Conservation (phyloP, 2,797 vertebrate species). For the Podarcis siculus region DNA sequence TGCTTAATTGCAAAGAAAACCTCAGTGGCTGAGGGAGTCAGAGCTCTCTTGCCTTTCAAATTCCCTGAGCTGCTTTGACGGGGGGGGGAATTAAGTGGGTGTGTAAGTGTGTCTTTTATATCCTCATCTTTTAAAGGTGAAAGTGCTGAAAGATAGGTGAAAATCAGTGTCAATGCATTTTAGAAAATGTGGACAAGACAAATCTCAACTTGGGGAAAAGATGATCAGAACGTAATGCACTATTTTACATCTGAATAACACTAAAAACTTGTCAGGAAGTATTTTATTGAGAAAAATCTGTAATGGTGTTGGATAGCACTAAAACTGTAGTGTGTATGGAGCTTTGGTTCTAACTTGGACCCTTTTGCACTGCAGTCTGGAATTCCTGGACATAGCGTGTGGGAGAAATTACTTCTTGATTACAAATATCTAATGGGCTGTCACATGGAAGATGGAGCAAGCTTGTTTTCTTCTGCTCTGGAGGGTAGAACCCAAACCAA, state of each 20-base stretch:
- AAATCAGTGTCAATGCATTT: not conserved
- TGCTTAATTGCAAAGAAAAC: slow-evolving; percentile 48
- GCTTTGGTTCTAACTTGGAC: not conserved
- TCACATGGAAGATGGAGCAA: too few relatives aligned
- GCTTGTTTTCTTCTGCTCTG: too few relatives aligned
- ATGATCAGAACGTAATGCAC: not conserved
- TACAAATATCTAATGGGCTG: too few relatives aligned
- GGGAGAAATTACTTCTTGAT: not conserved
- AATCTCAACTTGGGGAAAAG: not conserved
- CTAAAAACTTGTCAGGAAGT: not conserved
- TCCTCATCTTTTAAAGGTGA: not conserved
- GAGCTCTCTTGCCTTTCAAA: slow-evolving; percentile 1
- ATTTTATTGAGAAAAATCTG: not conserved
- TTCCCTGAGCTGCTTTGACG: not conserved
- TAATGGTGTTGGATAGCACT: not conserved
- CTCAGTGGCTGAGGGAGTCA: not conserved
- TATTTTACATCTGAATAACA: not conserved
- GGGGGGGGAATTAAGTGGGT: not conserved
- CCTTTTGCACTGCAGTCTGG: not conserved
- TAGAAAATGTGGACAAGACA: not conserved
- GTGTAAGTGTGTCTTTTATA: not conserved
- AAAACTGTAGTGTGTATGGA: not conserved
- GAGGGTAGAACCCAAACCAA: too few relatives aligned
- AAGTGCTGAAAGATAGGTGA: not conserved
- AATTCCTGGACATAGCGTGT: not conserved